Conservation (phyloP, 2,113 vertebrate genomes). For the Madoqua kirkii region DNA sequence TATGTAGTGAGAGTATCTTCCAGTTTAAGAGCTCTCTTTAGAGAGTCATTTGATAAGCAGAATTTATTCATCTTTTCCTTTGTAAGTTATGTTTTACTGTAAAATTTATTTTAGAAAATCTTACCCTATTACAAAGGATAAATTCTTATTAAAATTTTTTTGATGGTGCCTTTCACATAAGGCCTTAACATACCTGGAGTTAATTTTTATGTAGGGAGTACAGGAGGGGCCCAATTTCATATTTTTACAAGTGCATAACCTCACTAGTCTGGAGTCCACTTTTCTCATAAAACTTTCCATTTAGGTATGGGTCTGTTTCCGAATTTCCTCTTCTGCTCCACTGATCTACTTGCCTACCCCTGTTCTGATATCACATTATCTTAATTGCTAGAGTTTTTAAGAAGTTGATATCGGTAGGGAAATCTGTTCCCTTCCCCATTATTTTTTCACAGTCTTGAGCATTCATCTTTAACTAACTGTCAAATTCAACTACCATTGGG, state of each 20-base stretch:
- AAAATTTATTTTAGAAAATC: neutral
- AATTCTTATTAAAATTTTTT: neutral
- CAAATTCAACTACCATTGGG: neutral
- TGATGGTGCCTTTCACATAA: neutral
- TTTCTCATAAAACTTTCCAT: neutral
- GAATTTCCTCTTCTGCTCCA: neutral
- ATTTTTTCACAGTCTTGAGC: neutral
- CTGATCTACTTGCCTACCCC: neutral
- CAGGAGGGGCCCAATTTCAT: neutral
- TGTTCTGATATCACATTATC: neutral
- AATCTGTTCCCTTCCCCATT: neutral
- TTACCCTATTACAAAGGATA: neutral
- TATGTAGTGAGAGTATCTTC: neutral
- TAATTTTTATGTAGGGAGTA: neutral
- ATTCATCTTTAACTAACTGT: neutral
- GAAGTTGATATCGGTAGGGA: neutral
- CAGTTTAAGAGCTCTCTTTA: neutral
- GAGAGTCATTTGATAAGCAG: neutral
- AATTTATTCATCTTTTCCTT: neutral
- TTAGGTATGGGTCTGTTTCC: neutral
- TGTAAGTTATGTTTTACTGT: neutral
- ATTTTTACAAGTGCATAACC: neutral
- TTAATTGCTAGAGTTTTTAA: neutral
- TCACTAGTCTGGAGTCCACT: neutral
- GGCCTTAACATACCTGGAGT: neutral